These are phyloP conservation scores for Chromoteleia sp. DNA, from an alignment of 2,888 invertebrate species.

Conservation along the genomic window DNA sequence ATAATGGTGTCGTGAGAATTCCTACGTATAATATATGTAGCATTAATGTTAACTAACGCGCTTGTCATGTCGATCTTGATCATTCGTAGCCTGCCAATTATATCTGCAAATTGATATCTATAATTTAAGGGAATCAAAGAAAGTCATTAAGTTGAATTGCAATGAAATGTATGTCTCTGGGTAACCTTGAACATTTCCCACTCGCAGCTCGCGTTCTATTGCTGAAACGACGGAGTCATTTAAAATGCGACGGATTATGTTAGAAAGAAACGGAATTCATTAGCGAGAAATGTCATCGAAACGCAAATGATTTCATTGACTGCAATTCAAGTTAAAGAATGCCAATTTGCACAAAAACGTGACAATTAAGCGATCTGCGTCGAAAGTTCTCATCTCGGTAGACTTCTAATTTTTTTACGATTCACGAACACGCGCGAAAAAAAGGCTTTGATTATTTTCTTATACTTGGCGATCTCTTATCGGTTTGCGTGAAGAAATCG, in stretches of 20 bases:
- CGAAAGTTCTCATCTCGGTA: conserved; percentile 20
- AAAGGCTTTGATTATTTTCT: conserved; percentile 23
- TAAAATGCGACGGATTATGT: conserved; percentile 18
- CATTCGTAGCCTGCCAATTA: conserved; percentile 46
- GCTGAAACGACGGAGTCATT: conserved; percentile 17
- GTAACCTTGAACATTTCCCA: conserved; percentile 52
- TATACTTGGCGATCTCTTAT: conserved; percentile 6
- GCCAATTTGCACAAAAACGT: conserved; percentile 29
- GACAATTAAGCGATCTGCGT: conserved; percentile 41
- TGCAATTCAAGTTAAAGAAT: conserved; percentile 26
- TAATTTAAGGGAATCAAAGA: conserved; percentile 57
- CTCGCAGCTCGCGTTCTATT: conserved; percentile 19
- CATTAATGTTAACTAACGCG: conserved; percentile 18
- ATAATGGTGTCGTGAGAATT: conserved; percentile 38
- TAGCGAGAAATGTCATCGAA: conserved; percentile 34
- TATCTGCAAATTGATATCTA: conserved; percentile 13
- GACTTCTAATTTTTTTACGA: conserved; percentile 37
- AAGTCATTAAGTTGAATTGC: conserved; percentile 35
- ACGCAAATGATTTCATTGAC: conserved; percentile 38
- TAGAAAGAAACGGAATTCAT: conserved; percentile 20
- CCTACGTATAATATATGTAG: conserved; percentile 2
- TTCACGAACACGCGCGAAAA: conserved; percentile 7
- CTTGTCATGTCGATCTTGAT: conserved; percentile 30
- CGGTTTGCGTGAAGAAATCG: conserved; percentile 17
- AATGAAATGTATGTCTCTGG: conserved; percentile 41